These are phyloP conservation scores for Caenorhabditis tropicalis DNA, from an alignment of 1,140 invertebrate genomes.

Conservation along the genomic window DNA sequence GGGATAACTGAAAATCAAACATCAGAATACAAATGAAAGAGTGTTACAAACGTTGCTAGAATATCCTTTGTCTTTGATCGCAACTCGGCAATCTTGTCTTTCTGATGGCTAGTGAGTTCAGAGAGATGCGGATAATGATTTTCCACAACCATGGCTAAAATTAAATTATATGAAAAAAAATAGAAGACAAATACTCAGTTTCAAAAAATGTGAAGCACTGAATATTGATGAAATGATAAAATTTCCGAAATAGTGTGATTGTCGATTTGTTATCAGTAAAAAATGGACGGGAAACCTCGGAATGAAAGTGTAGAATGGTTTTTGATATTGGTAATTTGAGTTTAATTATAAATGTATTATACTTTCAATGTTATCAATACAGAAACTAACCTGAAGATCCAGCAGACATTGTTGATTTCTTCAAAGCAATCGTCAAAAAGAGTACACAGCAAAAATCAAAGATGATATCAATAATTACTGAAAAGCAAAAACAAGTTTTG, in stretches of 20 bases:
- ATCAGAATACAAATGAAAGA: not conserved
- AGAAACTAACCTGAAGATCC: not conserved
- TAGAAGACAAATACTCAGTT: not conserved
- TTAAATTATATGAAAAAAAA: not conserved
- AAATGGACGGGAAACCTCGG: not conserved
- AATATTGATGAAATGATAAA: not conserved
- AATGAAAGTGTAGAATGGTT: not conserved
- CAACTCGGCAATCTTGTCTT: conserved; percentile 54
- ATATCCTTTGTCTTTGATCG: conserved; percentile 29
- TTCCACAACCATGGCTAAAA: conserved; percentile 36
- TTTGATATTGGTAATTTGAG: not conserved
- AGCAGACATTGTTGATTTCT: not conserved
- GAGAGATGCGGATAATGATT: conserved; percentile 45
- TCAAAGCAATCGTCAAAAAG: not conserved
- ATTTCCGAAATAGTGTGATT: not conserved
- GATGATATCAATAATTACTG: conserved; percentile 25
- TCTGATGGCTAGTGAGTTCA: conserved; percentile 46
- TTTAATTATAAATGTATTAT: not conserved
- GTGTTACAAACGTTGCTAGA: not conserved
- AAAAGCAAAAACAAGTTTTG: not conserved
- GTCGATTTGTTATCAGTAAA: not conserved
- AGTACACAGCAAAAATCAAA: not conserved
- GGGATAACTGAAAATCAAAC: conserved; percentile 41
- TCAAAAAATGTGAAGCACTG: not conserved
- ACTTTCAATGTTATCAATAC: not conserved